These are phyloP conservation scores for Nasua narica DNA, from an alignment of 2,797 vertebrate genomes.

Conservation along the genomic window DNA sequence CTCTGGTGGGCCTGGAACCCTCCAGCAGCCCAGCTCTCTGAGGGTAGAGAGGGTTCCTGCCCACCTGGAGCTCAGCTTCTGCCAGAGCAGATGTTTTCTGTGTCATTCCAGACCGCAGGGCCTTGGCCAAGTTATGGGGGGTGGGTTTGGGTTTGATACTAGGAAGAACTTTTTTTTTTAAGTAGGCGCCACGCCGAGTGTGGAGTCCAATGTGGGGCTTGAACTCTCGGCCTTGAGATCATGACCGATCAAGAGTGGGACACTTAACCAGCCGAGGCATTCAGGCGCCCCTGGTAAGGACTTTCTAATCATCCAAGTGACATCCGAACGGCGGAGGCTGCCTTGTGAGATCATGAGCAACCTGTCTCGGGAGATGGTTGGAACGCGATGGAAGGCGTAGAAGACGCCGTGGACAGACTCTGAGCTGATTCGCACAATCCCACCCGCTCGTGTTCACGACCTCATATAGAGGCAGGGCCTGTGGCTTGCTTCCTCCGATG, in stretches of 20 bases:
- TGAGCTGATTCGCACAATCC: rapidly evolving
- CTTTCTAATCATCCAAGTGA: neutral
- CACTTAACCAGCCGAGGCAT: neutral
- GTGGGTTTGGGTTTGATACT: neutral
- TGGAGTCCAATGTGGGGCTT: neutral
- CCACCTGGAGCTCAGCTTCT: neutral
- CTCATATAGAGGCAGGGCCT: neutral
- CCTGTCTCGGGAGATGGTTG: neutral
- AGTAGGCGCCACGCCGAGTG: neutral
- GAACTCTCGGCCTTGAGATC: neutral
- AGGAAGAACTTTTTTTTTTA: neutral
- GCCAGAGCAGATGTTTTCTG: neutral
- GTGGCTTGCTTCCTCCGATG: neutral
- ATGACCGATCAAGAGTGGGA: neutral
- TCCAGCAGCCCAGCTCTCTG: too few relatives aligned
- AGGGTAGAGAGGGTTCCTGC: neutral
- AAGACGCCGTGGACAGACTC: too few relatives aligned
- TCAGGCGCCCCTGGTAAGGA: neutral
- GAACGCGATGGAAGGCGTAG: neutral
- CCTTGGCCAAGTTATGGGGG: neutral
- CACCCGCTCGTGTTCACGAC: rapidly evolving
- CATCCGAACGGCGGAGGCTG: neutral
- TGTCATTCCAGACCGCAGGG: neutral
- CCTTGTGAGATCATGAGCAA: neutral
- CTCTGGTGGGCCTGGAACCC: neutral